A percentile compares a stretch with the other conserved stretches of the same genome.
phyloP scores from a whole-genome alignment of 2,888 invertebrate species.

The Mamestra brassicae region DNA sequence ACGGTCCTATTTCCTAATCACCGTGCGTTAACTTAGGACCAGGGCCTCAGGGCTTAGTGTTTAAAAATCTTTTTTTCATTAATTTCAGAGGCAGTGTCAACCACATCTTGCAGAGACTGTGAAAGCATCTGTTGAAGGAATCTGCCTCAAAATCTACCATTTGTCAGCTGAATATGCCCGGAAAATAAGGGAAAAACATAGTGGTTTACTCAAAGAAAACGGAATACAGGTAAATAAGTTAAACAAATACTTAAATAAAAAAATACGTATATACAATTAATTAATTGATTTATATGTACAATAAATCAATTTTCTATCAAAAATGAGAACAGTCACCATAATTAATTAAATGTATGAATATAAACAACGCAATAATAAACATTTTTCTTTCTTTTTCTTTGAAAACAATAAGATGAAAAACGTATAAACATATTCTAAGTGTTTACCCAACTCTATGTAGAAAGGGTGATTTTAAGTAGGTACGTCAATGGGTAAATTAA shows the following conservation, averaged over 20 bases:
- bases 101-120: conserved; percentile 98
- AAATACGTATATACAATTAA: background rate
- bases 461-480: too few relatives aligned
- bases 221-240: conserved; percentile 91
- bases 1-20: background rate
- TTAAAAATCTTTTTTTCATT: conserved; percentile 25
- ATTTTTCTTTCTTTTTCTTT: too few relatives aligned
- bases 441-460: too few relatives aligned
- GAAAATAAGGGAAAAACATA: conserved; percentile 97
- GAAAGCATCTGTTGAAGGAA: conserved; percentile 98
- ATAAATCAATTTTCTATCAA: background rate
- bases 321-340: background rate
- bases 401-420: too few relatives aligned
- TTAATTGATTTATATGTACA: too few relatives aligned
- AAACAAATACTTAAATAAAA: background rate
- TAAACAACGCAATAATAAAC: too few relatives aligned
- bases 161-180: conserved; percentile 97
- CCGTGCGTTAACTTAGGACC: background rate
- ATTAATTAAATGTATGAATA: background rate
- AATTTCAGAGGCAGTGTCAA: conserved; percentile 96
- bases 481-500: too few relatives aligned
- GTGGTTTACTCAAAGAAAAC: conserved; percentile 96
- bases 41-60: background rate
- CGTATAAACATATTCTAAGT: too few relatives aligned
- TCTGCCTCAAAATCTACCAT: conserved; percentile 98